Evolutionary conservation across 2,888 invertebrate genomes (phyloP).

Genomic region (Fabriciana adippe): DNA sequence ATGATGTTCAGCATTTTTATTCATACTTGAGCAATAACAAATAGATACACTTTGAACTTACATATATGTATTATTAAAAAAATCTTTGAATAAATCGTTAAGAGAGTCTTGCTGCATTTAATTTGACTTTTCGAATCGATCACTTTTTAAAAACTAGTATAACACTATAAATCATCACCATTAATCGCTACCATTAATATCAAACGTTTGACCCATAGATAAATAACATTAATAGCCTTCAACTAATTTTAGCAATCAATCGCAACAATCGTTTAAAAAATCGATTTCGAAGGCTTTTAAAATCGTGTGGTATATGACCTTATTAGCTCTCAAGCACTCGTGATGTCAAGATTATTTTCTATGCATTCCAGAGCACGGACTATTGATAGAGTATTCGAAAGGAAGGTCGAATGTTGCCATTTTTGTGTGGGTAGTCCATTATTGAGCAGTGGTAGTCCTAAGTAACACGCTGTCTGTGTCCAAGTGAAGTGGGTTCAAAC

Average conservation of each 20-base stretch:
- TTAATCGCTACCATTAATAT: too few relatives aligned
- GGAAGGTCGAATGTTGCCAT: slow-evolving; percentile 45
- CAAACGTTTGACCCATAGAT: background rate
- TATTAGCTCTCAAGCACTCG: slow-evolving; percentile 53
- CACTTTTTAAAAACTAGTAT: too few relatives aligned
- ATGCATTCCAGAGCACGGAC: slow-evolving; percentile 53
- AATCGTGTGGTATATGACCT: slow-evolving; percentile 53
- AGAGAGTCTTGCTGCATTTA: too few relatives aligned
- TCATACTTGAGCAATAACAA: too few relatives aligned
- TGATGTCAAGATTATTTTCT: slow-evolving; percentile 65
- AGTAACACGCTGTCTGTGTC: too few relatives aligned
- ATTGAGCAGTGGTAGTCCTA: background rate
- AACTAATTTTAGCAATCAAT: slow-evolving; percentile 17
- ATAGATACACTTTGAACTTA: too few relatives aligned
- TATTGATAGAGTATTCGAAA: slow-evolving; percentile 46
- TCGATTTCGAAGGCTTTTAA: slow-evolving; percentile 22
- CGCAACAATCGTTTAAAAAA: slow-evolving; percentile 13
- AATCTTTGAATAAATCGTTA: too few relatives aligned
- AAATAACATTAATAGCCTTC: slow-evolving; percentile 10
- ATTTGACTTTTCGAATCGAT: too few relatives aligned
- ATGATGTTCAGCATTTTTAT: too few relatives aligned
- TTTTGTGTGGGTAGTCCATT: slow-evolving; percentile 34
- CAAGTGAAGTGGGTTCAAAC: too few relatives aligned
- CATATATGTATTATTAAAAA: too few relatives aligned
- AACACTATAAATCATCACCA: too few relatives aligned